These are phyloP conservation scores for Actinopyga echinites DNA, from an alignment of 53 echinoderm and acorn worm species.

Conservation along the genomic window DNA sequence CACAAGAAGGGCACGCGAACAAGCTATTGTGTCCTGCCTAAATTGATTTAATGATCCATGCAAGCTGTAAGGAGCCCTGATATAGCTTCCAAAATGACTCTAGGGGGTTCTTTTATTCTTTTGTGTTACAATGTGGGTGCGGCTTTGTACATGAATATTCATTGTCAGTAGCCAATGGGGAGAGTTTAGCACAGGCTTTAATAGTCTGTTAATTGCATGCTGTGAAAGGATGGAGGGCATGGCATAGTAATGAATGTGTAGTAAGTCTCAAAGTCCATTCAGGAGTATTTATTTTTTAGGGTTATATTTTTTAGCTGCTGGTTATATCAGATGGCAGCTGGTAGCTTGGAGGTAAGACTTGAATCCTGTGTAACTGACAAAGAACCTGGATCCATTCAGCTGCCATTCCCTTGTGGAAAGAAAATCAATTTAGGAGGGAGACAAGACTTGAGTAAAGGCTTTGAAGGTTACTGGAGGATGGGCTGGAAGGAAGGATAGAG, in stretches of 20 bases:
- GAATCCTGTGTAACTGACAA: no score
- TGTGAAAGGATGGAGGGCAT: no score
- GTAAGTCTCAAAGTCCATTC: slow-evolving; percentile 25
- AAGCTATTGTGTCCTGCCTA: slow-evolving; percentile 1
- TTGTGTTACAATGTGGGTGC: neutral
- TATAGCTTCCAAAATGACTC: no score
- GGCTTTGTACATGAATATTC: neutral
- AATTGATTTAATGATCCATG: slow-evolving; percentile 27
- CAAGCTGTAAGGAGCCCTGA: neutral
- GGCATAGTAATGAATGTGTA: neutral
- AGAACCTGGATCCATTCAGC: no score
- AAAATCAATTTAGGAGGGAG: no score
- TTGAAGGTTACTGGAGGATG: no score
- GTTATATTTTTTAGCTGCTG: slow-evolving; percentile 6
- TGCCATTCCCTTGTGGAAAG: no score
- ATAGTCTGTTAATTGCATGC: no score
- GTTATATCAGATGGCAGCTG: slow-evolving; percentile 3
- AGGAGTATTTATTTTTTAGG: slow-evolving; percentile 1
- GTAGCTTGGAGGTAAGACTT: neutral
- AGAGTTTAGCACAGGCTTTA: slow-evolving; percentile 1
- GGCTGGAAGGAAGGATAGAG: no score
- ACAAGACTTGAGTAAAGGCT: no score
- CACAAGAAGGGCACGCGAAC: slow-evolving; percentile 32
- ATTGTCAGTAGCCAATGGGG: slow-evolving; percentile 7
- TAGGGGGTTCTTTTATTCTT: neutral